A percentile compares a stretch with the other conserved stretches of the same genome.
These are phyloP conservation scores for Entomobrya multifasciata DNA, from an alignment of 2,888 invertebrate species.

Conservation along the genomic window DNA sequence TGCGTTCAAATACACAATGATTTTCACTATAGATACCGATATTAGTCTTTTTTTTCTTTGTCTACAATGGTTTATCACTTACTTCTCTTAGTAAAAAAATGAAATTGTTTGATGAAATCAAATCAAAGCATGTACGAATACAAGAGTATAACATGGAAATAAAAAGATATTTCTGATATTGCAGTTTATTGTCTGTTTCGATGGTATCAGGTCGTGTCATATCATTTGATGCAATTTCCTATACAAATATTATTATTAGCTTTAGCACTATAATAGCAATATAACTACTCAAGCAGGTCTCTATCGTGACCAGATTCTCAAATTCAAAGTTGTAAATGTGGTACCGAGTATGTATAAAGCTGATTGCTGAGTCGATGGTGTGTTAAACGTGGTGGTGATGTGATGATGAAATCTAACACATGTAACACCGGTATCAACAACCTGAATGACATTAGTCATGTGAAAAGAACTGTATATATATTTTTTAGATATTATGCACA, in stretches of 20 bases:
- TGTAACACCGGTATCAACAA: slow-evolving; percentile 55
- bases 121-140: background rate
- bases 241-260: background rate
- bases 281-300: background rate
- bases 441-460: slow-evolving; percentile 59
- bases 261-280: no score
- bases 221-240: slow-evolving; percentile 7
- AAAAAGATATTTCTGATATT: background rate
- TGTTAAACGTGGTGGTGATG: slow-evolving; percentile 27
- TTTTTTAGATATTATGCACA: slow-evolving; percentile 47
- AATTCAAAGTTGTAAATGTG: background rate
- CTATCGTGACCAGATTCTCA: no score
- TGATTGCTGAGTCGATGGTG: no score
- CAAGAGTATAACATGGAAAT: no score
- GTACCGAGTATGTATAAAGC: no score
- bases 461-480: slow-evolving; percentile 33
- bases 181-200: background rate
- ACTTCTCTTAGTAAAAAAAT: no score
- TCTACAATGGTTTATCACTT: no score
- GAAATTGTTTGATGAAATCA: background rate
- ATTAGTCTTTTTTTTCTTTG: no score
- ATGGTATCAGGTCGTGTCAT: background rate
- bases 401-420: slow-evolving; percentile 61
- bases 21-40: no score
- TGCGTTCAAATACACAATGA: no score